Evolutionary conservation across 2,797 vertebrate species (phyloP), one percentile per base, ranked within the genome.

Genomic region (Diceros bicornis): DNA sequence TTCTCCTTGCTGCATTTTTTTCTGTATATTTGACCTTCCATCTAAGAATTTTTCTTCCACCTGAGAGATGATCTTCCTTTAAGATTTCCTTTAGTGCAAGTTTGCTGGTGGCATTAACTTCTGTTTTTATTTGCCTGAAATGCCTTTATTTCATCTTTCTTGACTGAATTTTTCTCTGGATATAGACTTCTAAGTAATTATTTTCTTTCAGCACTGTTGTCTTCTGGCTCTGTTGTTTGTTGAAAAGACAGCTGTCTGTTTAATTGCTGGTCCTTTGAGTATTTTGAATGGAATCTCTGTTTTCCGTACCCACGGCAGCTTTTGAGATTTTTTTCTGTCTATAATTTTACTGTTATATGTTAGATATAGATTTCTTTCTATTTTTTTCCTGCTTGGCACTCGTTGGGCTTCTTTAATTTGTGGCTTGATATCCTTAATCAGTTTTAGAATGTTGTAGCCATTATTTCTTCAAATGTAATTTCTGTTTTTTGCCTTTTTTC

Each of bases 301-400:
- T 64, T 11, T 85, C 29, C 34, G 21, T 44, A 71, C 34, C 59
- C 64, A 32, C 41, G n/a, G 12, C 27, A 69, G 11, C 72, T 72
- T 89, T 82, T 41, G 72, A 81, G n/a, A 27, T 62, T 77, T 94
- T 93, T 93, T 32, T 23, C 25, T 85, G 20, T 64, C 44, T 89
- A 72, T 82, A 52, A 7, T 74, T 94, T 50, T 34, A 66, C 25
- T 87, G 2, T 81, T 82, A 14, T 29, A 34, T 85, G 13, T 91
- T n/a, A 25, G 13, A 18, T 84, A 18, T 8, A 47, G 12, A 47
- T 44, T 47, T n/a, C 12, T 81, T 9, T n/a, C 2, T 50, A 50
- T 75, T 32, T 44, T 78, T 16, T 0, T 13, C 14, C 25, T 50
- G 17, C 21, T 61, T 59, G 17, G 18, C 11, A 6, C 29, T 90